A percentile compares a stretch with the other conserved stretches of the same genome.
Evolutionary conservation across 2,888 invertebrate genomes (phyloP).

Genomic region (Metallyticus violacea): DNA sequence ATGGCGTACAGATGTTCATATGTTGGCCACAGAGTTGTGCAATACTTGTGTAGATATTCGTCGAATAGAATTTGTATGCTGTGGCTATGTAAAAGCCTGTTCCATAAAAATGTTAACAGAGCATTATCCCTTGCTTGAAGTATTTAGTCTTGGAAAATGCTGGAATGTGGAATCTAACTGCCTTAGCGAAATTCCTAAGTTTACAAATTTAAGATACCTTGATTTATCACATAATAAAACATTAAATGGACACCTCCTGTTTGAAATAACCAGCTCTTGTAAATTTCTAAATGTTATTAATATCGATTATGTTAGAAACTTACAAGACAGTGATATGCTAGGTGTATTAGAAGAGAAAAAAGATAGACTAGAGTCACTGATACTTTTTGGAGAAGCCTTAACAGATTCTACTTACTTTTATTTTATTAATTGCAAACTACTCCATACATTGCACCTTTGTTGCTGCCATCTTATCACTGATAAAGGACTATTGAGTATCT

Average conservation of each 20-base stretch:
- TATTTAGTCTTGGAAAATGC: conserved; percentile 12
- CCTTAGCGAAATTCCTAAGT: background rate
- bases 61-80: background rate
- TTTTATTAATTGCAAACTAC: background rate
- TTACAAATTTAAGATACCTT: background rate
- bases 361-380: background rate
- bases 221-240: conserved; percentile 7
- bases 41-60: background rate
- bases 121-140: conserved; percentile 11
- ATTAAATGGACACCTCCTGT: background rate
- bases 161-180: conserved; percentile 8
- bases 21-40: background rate
- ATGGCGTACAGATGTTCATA: background rate
- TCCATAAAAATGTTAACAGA: background rate
- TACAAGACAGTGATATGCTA: conserved; percentile 5
- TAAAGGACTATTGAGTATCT: conserved; percentile 1
- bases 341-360: background rate
- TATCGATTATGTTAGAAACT: conserved; percentile 13
- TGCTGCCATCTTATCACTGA: conserved; percentile 6
- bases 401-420: background rate
- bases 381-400: conserved; percentile 8
- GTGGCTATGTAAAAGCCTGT: background rate
- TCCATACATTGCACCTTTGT: background rate
- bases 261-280: background rate
- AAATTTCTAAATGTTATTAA: conserved; percentile 1